phyloP scores from a whole-genome alignment of 2,888 invertebrate genomes.

The Lomographa bimaculata region DNA sequence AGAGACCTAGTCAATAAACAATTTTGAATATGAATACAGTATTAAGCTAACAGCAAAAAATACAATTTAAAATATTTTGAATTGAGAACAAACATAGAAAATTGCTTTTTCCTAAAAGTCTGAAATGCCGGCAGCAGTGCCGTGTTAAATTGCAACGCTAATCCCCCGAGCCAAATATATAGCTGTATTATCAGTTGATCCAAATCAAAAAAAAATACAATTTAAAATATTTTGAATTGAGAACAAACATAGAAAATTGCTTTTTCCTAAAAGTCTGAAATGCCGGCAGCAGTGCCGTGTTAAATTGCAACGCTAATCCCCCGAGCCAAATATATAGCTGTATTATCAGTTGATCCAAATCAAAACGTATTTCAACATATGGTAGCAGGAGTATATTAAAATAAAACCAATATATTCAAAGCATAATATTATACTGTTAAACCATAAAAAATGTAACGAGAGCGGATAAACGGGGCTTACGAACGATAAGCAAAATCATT shows the following conservation, averaged over 20 bases:
- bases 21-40: too few relatives aligned
- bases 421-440: conserved; percentile 29
- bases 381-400: conserved; percentile 15
- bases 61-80: too few relatives aligned
- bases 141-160: background rate
- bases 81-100: too few relatives aligned
- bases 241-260: too few relatives aligned
- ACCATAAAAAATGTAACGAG: conserved; percentile 33
- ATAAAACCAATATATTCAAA: conserved; percentile 27
- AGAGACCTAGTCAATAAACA: too few relatives aligned
- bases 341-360: conserved; percentile 7
- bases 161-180: conserved; percentile 2
- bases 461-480: conserved; percentile 33
- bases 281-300: too few relatives aligned
- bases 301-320: conserved; percentile 1
- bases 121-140: too few relatives aligned
- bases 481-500: conserved; percentile 39
- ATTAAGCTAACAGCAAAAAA: too few relatives aligned
- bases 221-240: too few relatives aligned
- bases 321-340: conserved; percentile 1
- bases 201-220: too few relatives aligned
- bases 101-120: too few relatives aligned
- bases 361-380: conserved; percentile 9
- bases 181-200: conserved; percentile 6
- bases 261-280: too few relatives aligned